Conservation (phyloP, 2,888 invertebrate species). For the Phengaris alcon region DNA sequence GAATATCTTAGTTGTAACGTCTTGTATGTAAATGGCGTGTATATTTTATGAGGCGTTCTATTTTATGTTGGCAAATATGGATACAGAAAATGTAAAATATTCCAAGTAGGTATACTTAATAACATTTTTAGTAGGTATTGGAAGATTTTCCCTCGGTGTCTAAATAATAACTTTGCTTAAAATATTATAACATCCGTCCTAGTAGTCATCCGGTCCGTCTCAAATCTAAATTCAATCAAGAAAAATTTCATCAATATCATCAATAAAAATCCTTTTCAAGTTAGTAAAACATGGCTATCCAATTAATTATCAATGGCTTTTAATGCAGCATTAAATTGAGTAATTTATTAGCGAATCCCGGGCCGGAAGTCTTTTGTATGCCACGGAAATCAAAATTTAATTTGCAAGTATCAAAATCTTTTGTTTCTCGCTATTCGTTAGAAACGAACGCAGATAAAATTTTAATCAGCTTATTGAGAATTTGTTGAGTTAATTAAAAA, state of each 20-base stretch:
- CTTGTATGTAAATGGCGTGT: slow-evolving; percentile 7
- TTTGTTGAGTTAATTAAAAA: neutral
- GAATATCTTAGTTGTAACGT: neutral
- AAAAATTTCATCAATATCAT: too few species aligned
- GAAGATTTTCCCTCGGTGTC: too few species aligned
- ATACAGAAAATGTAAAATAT: too few species aligned
- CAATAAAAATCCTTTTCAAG: neutral
- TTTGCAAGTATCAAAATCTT: slow-evolving; percentile 24
- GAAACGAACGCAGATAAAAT: slow-evolving; percentile 7
- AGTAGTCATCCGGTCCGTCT: too few species aligned
- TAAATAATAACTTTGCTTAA: too few species aligned
- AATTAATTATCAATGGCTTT: slow-evolving; percentile 33
- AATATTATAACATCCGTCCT: too few species aligned
- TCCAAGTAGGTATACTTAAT: too few species aligned
- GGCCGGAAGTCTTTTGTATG: slow-evolving; percentile 27
- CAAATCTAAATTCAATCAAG: too few species aligned
- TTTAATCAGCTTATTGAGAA: slow-evolving; percentile 18
- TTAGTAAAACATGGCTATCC: slow-evolving; percentile 24
- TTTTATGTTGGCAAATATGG: neutral
- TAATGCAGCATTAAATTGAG: slow-evolving; percentile 39
- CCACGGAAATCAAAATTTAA: slow-evolving; percentile 27
- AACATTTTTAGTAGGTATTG: too few species aligned
- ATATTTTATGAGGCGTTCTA: neutral
- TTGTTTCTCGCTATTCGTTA: neutral
- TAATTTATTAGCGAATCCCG: slow-evolving; percentile 26